Base-by-base conservation (phyloP, 1,140 invertebrate species). In the Drosophila mayri region DNA sequence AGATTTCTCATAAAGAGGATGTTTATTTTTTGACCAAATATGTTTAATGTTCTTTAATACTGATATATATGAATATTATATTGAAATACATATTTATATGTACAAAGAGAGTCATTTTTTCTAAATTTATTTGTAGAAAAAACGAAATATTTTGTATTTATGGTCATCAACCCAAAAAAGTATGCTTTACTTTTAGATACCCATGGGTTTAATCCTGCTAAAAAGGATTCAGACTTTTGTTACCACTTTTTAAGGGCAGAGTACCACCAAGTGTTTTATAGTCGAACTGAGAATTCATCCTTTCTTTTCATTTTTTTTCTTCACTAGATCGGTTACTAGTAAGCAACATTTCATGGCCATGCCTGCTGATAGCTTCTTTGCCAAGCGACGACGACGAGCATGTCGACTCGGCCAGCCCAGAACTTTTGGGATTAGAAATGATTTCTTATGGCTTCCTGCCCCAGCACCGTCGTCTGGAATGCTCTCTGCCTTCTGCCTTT, bases 361-460 rank as follows among this genome's bases (percentile, higher is more conserved):
- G 64, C 57, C 76, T 87, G 83, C 83, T 82, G 83, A 87, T 86
- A 79, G 82, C 79, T 75, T 55, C 63, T 38, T 58, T 65, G 59
- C 63, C 32, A 67, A 67, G 22, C 47, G 61, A 55, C 73, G 38
- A 58, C 50, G 59, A 68, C 63, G 25, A 25, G 25, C 40, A 70
- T 79, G 67, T 74, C 46, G 57, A 57, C 40, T 52, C 65, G 83
- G 55, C 41, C 49, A 32, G 73, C 70, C 55, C 71, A 64, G 80
- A 90, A 90, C 85, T 90, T 90, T 76, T 78, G 81, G 85, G 81
- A 90, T 90, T 90, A 85, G 74, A 90, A 90, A 90, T 90, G 85
- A 90, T 88, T 88, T 85, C 85, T 88, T 88, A 90, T 90, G 77
- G 64, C 68, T 78, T 63, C 63, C 50, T 79, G 54, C 38, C 55